Evolutionary conservation across 2,113 vertebrate species (phyloP).

Genomic region (Takifugu flavidus): DNA sequence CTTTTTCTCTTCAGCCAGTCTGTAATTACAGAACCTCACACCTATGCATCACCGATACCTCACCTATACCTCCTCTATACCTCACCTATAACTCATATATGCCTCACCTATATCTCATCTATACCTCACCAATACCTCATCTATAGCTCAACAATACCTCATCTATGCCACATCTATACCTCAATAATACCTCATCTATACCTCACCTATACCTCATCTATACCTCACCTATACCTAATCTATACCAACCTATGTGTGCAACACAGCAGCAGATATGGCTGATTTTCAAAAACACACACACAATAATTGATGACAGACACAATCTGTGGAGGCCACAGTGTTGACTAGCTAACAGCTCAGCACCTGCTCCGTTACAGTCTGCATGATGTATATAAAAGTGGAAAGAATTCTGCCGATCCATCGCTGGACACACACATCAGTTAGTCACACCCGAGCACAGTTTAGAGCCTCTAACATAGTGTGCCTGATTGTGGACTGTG

Average conservation of each 20-base stretch:
- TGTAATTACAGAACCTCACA: too few species aligned
- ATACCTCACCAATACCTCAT: neutral
- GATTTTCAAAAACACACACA: constrained; percentile 47
- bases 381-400: neutral
- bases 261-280: constrained; percentile 62
- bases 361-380: constrained; percentile 1
- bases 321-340: constrained; percentile 55
- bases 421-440: too few species aligned
- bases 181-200: neutral
- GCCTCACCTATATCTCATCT: neutral
- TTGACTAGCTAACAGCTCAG: constrained; percentile 46
- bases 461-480: too few species aligned
- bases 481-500: too few species aligned
- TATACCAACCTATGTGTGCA: constrained; percentile 47
- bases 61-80: too few species aligned
- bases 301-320: constrained; percentile 69
- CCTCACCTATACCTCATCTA: constrained; percentile 36
- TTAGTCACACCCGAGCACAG: too few species aligned
- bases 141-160: constrained; percentile 21
- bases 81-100: neutral
- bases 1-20: too few species aligned
- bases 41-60: too few species aligned
- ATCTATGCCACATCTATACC: constrained; percentile 25
- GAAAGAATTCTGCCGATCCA: too few species aligned
- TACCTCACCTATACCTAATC: constrained; percentile 23